These are phyloP conservation scores for Branchellion lobata DNA, from an alignment of 2,888 invertebrate genomes.

Conservation along the genomic window DNA sequence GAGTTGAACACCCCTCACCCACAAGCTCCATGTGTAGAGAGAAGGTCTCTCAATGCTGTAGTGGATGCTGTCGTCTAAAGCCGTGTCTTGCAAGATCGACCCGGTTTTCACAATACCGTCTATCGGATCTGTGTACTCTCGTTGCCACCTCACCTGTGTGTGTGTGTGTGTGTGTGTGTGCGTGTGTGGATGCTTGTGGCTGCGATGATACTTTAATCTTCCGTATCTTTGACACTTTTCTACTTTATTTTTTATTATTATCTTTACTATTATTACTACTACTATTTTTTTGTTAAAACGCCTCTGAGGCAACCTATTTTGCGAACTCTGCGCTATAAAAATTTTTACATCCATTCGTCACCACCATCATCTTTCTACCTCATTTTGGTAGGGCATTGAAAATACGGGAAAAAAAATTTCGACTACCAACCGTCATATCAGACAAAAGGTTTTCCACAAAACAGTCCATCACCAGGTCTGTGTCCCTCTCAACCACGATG, in stretches of 20 bases:
- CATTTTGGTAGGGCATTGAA: neutral
- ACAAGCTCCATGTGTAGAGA: constrained; percentile 51
- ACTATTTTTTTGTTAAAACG: neutral
- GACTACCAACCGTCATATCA: constrained; percentile 44
- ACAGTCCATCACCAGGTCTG: constrained; percentile 49
- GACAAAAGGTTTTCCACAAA: constrained; percentile 49
- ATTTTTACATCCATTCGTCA: too few relatives aligned
- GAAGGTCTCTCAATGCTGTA: constrained; percentile 52
- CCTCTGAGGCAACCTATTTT: too few relatives aligned
- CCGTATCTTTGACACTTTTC: neutral
- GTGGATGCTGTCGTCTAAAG: constrained; percentile 51
- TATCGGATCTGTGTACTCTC: constrained; percentile 33
- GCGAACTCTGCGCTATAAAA: too few relatives aligned
- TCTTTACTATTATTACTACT: too few relatives aligned
- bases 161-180: neutral
- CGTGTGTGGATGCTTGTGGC: too few relatives aligned
- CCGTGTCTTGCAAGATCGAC: constrained; percentile 49
- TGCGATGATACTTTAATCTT: neutral
- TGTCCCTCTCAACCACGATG: constrained; percentile 44
- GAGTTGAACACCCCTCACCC: constrained; percentile 47
- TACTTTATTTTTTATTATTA: neutral
- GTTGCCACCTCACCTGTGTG: constrained; percentile 50
- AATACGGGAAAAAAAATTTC: too few relatives aligned
- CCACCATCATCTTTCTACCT: neutral
- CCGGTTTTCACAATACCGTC: constrained; percentile 23